Conservation (phyloP, 2,113 vertebrate genomes). For the Hirundichthys speculiger region DNA sequence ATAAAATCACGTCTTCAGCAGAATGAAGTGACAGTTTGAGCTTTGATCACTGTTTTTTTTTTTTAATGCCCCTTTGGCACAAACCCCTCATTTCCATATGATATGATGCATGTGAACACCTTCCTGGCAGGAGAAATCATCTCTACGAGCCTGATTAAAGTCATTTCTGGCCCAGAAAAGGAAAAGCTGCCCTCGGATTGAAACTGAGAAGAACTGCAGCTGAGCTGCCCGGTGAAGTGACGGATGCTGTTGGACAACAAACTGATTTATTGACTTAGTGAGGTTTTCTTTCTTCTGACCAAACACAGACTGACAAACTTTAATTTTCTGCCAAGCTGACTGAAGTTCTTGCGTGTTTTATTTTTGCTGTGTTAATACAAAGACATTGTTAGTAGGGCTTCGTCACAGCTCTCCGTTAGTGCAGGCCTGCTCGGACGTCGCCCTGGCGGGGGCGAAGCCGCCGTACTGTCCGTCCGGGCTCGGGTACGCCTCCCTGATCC, state of each 20-base stretch:
- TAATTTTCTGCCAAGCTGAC: neutral
- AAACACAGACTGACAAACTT: neutral
- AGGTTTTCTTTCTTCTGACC: neutral
- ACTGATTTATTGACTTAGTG: slow-evolving; percentile 10
- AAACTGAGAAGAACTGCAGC: neutral
- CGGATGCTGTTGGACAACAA: slow-evolving; percentile 7
- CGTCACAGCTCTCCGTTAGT: slow-evolving; percentile 25
- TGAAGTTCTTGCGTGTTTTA: neutral
- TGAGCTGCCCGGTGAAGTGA: neutral
- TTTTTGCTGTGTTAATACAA: slow-evolving; percentile 1
- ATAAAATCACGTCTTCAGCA: no score
- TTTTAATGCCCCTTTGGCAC: no score
- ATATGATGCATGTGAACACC: slow-evolving; percentile 1
- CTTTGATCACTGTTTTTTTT: no score
- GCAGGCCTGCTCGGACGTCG: neutral
- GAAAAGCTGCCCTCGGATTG: slow-evolving; percentile 1
- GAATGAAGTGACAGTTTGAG: no score
- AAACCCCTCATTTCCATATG: no score
- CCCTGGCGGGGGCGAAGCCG: slow-evolving; percentile 51
- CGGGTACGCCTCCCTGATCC: slow-evolving; percentile 77
- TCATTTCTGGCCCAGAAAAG: slow-evolving; percentile 22
- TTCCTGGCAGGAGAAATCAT: slow-evolving; percentile 8
- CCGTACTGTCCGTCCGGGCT: slow-evolving; percentile 69
- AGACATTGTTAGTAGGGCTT: slow-evolving; percentile 2
- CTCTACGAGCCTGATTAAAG: neutral